Percentiles rank a stretch among this genome's conserved stretches.
phyloP scores from a whole-genome alignment of 2,797 vertebrate genomes.

The Brachyalestes nurse region DNA sequence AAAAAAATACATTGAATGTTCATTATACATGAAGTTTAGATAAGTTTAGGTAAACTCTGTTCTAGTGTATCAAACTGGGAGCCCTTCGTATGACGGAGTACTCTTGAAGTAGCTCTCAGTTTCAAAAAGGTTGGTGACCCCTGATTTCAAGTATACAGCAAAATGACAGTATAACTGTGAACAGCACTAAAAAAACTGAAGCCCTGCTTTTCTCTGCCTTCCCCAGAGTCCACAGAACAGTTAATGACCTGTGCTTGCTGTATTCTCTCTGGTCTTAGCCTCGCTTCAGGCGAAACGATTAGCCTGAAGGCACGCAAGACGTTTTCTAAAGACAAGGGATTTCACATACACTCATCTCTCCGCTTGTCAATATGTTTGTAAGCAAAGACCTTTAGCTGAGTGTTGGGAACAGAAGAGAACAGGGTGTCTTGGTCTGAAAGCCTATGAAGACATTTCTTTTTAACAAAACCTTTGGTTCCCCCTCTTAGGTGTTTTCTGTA shows the following conservation, averaged over 20 bases:
- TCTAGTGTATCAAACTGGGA: too few relatives aligned
- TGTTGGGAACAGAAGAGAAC: constrained; percentile 1
- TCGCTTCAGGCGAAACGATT: constrained; percentile 43
- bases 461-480: too few relatives aligned
- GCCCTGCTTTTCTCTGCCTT: constrained; percentile 7
- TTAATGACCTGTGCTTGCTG: constrained; percentile 21
- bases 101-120: too few relatives aligned
- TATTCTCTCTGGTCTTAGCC: background rate
- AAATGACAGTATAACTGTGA: background rate
- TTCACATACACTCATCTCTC: constrained; percentile 29
- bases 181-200: background rate
- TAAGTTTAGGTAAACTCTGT: too few relatives aligned
- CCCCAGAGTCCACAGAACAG: constrained; percentile 28
- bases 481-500: too few relatives aligned
- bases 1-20: too few relatives aligned
- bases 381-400: background rate
- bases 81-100: too few relatives aligned
- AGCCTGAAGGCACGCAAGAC: constrained; percentile 37
- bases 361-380: background rate
- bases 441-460: too few relatives aligned
- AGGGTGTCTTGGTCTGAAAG: background rate
- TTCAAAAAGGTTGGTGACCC: too few relatives aligned
- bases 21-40: too few relatives aligned
- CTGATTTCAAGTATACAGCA: background rate
- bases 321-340: constrained; percentile 24